A percentile compares a stretch with the other conserved stretches of the same genome.
These are phyloP conservation scores for Lasiurus cinereus DNA, from an alignment of 2,113 vertebrate genomes.

Conservation along the genomic window DNA sequence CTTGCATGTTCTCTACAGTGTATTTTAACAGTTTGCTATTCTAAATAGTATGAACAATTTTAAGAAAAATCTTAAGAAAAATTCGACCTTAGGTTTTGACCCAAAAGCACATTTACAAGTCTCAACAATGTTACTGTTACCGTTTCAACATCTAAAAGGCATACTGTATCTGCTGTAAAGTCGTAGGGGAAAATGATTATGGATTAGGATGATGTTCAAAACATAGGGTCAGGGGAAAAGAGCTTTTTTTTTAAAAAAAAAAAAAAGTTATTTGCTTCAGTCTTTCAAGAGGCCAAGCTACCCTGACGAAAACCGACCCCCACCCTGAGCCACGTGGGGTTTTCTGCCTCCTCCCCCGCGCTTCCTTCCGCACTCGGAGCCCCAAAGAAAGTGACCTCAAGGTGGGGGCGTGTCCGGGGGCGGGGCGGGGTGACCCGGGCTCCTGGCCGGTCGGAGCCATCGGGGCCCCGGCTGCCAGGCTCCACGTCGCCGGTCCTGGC, in stretches of 20 bases:
- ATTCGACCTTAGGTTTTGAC: background rate
- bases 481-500: fast-evolving
- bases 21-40: background rate
- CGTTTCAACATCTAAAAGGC: background rate
- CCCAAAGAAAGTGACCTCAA: background rate
- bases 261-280: background rate
- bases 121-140: background rate
- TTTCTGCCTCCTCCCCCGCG: background rate
- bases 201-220: background rate
- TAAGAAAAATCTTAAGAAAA: constrained; percentile 22
- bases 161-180: background rate
- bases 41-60: background rate
- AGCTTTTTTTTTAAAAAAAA: background rate
- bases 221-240: background rate
- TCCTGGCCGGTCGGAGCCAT: fast-evolving
- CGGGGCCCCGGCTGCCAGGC: background rate
- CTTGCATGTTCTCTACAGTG: background rate
- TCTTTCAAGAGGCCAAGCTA: background rate
- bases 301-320: background rate
- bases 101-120: background rate
- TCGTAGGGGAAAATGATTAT: background rate
- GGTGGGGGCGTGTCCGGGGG: background rate
- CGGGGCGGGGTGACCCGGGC: background rate
- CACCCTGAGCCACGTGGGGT: background rate
- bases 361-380: background rate